phyloP scores from a whole-genome alignment of 2,888 invertebrate species.

The Cataglyphis rosenhaueri region DNA sequence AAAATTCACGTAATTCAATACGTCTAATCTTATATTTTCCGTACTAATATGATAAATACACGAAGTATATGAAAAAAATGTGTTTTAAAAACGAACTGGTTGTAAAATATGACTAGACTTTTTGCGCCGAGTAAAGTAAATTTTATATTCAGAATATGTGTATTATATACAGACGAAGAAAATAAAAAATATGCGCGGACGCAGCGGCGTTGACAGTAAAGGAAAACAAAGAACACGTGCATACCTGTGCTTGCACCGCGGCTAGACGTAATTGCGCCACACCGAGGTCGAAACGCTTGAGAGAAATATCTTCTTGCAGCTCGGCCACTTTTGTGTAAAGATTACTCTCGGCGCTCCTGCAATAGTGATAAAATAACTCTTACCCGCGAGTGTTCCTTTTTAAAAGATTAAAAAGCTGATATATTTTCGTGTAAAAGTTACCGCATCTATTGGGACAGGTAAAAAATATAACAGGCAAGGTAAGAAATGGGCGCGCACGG shows the following conservation, averaged over 20 bases:
- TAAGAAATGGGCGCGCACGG: background rate
- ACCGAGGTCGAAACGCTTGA: constrained; percentile 97
- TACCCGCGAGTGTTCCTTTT: background rate
- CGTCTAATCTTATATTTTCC: background rate
- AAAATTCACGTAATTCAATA: background rate
- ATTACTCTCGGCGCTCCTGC: constrained; percentile 89
- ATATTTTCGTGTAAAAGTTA: constrained; percentile 9
- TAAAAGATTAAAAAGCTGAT: constrained; percentile 47
- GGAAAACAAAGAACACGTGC: background rate
- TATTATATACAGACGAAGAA: background rate
- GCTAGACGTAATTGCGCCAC: constrained; percentile 96
- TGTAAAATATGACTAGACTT: background rate
- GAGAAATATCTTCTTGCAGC: constrained; percentile 97
- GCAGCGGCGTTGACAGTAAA: background rate
- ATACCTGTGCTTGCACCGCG: constrained; percentile 96
- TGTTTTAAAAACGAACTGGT: background rate
- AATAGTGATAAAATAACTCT: constrained; percentile 47
- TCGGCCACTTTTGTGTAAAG: constrained; percentile 97
- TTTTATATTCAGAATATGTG: background rate
- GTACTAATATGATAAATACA: background rate
- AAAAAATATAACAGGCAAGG: background rate
- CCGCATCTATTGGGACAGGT: background rate
- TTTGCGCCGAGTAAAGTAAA: background rate
- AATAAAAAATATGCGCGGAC: constrained; percentile 6
- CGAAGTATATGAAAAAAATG: too few species aligned